A percentile compares a stretch with the other conserved stretches of the same genome.
These are phyloP conservation scores for Anthopleura sola DNA, from an alignment of 64 coral and sea anemone species.

Conservation along the genomic window DNA sequence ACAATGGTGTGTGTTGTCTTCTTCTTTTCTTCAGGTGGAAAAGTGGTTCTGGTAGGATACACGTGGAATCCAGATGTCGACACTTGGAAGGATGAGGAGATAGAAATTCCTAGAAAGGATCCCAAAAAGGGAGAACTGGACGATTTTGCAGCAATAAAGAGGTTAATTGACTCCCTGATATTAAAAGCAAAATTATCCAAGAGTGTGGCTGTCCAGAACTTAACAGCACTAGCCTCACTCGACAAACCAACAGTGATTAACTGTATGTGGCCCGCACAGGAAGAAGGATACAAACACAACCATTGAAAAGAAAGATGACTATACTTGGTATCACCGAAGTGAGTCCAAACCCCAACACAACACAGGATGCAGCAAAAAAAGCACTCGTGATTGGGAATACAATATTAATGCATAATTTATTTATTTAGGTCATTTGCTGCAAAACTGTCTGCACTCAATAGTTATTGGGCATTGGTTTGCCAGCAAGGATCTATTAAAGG, in stretches of 20 bases:
- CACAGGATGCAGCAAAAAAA: no score
- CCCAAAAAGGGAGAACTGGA: constrained; percentile 25
- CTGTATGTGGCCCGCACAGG: constrained; percentile 23
- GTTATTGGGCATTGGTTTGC: no score
- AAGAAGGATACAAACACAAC: constrained; percentile 11
- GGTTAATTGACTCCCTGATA: constrained; percentile 19
- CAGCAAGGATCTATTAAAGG: no score
- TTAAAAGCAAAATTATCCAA: constrained; percentile 18
- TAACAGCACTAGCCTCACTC: constrained; percentile 20
- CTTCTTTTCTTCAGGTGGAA: constrained; percentile 5
- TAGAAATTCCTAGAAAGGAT: constrained; percentile 35
- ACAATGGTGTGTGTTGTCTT: constrained; percentile 31
- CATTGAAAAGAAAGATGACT: no score
- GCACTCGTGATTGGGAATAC: no score
- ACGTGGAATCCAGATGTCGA: constrained; percentile 40
- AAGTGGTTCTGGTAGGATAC: constrained; percentile 18
- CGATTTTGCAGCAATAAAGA: constrained; percentile 37
- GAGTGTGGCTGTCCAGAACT: constrained; percentile 52
- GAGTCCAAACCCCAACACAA: no score
- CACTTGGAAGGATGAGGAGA: constrained; percentile 24
- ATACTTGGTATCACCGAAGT: no score
- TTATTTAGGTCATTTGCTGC: no score
- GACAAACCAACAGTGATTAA: constrained; percentile 48
- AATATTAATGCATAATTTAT: no score
- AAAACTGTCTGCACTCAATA: no score